phyloP scores from a whole-genome alignment of 1,140 invertebrate species.

The Steinernema khuongi region DNA sequence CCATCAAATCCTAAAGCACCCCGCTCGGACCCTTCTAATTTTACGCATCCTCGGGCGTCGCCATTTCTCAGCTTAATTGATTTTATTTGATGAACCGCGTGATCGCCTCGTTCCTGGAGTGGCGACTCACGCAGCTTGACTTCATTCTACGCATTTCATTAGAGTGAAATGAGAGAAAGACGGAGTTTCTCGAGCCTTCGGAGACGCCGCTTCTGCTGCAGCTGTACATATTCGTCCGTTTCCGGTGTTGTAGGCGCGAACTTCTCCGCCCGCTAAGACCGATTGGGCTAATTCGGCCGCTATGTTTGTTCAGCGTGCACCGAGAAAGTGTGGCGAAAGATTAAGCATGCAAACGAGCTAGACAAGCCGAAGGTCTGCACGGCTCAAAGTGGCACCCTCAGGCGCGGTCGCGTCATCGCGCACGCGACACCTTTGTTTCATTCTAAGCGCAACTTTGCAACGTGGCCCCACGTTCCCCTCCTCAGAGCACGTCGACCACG shows the following conservation, averaged over 20 bases:
- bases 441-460: neutral
- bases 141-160: neutral
- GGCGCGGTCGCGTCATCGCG: no score
- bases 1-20: neutral
- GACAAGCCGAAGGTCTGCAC: neutral
- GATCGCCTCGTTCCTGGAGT: neutral
- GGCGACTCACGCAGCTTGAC: neutral
- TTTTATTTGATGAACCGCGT: neutral
- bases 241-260: no score
- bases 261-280: no score
- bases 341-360: constrained; percentile 10
- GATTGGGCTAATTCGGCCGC: neutral
- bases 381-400: no score
- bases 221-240: neutral
- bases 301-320: neutral
- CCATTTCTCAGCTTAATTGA: neutral
- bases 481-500: no score
- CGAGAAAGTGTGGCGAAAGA: neutral
- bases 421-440: constrained; percentile 6
- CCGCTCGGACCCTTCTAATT: neutral
- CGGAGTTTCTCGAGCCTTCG: neutral
- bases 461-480: no score
- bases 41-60: neutral
- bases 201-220: neutral
- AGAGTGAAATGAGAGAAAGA: neutral